Percentiles rank a stretch among this genome's conserved stretches.
These are phyloP conservation scores for Phortica variegata DNA, from an alignment of 1,140 invertebrate genomes.

Conservation along the genomic window DNA sequence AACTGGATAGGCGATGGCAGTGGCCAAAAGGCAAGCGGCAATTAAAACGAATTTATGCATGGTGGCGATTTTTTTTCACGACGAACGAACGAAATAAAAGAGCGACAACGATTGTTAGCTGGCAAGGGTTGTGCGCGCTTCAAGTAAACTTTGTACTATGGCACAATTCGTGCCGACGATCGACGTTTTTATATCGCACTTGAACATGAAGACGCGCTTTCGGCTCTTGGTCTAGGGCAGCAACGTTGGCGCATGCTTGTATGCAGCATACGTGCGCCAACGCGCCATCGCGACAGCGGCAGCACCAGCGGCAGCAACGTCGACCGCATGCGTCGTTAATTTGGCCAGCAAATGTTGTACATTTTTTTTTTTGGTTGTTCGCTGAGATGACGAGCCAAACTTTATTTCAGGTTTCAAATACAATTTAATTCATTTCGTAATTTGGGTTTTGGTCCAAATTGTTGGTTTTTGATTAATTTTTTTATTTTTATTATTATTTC, in stretches of 20 bases:
- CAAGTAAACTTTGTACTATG: slow-evolving; percentile 47
- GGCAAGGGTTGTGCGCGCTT: slow-evolving; percentile 39
- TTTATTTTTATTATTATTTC: no score
- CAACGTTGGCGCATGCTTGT: slow-evolving; percentile 12
- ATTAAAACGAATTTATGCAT: slow-evolving; percentile 49
- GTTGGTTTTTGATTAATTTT: no score
- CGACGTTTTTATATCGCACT: slow-evolving; percentile 49
- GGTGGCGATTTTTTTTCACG: slow-evolving; percentile 7
- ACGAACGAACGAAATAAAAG: no score
- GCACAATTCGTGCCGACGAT: slow-evolving; percentile 30
- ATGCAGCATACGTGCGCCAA: background rate
- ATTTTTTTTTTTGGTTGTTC: no score
- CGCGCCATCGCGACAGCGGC: slow-evolving; percentile 5
- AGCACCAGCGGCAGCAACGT: slow-evolving; percentile 1
- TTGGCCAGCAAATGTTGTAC: no score
- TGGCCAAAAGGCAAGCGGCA: slow-evolving; percentile 44
- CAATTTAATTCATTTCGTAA: no score
- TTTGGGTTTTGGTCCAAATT: no score
- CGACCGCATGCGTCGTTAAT: no score
- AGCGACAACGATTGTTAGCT: no score
- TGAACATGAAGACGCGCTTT: slow-evolving; percentile 14
- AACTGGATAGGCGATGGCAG: slow-evolving; percentile 31
- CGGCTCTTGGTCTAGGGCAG: background rate
- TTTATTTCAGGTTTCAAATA: no score
- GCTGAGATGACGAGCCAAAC: no score